Percentiles rank a stretch among this genome's conserved stretches.
phyloP scores from a whole-genome alignment of 30 jellyfish, hydroid and myxozoan species.

The Morbakka virulenta region DNA sequence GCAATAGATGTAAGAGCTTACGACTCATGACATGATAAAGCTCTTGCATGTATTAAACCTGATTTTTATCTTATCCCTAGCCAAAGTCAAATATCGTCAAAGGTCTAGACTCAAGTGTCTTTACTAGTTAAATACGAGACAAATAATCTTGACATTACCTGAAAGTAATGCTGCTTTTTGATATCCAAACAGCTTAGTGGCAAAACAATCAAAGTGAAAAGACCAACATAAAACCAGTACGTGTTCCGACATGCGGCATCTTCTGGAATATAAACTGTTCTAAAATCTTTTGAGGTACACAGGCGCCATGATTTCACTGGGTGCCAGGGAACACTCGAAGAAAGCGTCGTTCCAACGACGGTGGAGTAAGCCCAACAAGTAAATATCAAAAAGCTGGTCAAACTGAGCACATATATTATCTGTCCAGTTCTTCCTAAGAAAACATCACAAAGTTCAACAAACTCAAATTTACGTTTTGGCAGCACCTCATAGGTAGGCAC shows the following conservation, averaged over 20 bases:
- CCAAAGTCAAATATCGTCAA: too few species aligned
- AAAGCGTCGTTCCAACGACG: conserved; percentile 10
- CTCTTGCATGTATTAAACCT: too few species aligned
- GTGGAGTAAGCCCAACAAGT: conserved; percentile 29
- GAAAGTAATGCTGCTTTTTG: background rate
- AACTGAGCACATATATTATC: background rate
- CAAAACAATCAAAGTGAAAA: background rate
- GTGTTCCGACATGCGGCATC: conserved; percentile 4
- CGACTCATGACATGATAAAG: too few species aligned
- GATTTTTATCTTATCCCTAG: too few species aligned
- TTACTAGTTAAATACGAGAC: too few species aligned
- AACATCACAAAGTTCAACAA: conserved; percentile 18
- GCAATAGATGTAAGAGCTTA: too few species aligned
- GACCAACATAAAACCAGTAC: conserved; percentile 20
- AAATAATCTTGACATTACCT: too few species aligned
- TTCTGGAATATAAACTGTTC: conserved; percentile 1
- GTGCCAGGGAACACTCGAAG: conserved; percentile 3
- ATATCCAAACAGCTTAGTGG: conserved; percentile 19
- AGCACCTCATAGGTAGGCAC: conserved; percentile 22
- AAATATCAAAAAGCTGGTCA: background rate
- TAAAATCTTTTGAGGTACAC: conserved; percentile 3
- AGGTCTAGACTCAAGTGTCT: too few species aligned
- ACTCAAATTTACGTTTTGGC: conserved; percentile 12
- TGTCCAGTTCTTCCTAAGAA: conserved; percentile 4
- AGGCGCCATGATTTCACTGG: conserved; percentile 2